These are phyloP conservation scores for Echinometra lucunter DNA, from an alignment of 53 echinoderm and acorn worm genomes.

Conservation along the genomic window DNA sequence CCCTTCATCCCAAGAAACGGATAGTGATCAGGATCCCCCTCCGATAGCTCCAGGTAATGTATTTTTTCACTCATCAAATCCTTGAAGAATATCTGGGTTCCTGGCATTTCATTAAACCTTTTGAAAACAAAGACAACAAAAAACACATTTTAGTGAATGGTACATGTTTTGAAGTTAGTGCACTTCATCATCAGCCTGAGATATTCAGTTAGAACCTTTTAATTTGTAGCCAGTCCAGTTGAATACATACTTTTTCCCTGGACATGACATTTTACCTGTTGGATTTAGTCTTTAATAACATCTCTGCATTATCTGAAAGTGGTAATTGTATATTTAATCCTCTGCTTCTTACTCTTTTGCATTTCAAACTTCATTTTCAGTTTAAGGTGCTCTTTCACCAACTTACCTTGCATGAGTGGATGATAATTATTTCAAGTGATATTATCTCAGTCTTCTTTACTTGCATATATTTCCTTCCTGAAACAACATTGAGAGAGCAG, in stretches of 20 bases:
- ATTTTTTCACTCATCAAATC: background rate
- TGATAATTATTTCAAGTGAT: background rate
- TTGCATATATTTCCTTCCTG: background rate
- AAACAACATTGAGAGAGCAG: background rate
- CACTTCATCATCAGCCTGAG: too few species aligned
- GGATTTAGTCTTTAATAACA: too few species aligned
- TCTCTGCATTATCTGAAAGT: too few species aligned
- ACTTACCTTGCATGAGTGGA: background rate
- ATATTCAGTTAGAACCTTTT: too few species aligned
- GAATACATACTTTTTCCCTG: too few species aligned
- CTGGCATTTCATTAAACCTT: background rate
- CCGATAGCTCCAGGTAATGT: constrained; percentile 36
- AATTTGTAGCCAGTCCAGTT: too few species aligned
- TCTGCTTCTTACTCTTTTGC: background rate
- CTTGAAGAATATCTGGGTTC: background rate
- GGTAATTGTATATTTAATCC: too few species aligned
- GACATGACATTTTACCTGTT: too few species aligned
- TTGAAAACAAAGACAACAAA: too few species aligned
- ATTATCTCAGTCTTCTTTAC: background rate
- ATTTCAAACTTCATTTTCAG: background rate
- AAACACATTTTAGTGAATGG: too few species aligned
- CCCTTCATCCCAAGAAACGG: constrained; percentile 44
- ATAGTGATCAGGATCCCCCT: background rate
- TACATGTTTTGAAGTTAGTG: too few species aligned
- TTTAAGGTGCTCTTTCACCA: background rate